phyloP scores from a whole-genome alignment of 2,113 vertebrate species.

The Siphamia tubifer region DNA sequence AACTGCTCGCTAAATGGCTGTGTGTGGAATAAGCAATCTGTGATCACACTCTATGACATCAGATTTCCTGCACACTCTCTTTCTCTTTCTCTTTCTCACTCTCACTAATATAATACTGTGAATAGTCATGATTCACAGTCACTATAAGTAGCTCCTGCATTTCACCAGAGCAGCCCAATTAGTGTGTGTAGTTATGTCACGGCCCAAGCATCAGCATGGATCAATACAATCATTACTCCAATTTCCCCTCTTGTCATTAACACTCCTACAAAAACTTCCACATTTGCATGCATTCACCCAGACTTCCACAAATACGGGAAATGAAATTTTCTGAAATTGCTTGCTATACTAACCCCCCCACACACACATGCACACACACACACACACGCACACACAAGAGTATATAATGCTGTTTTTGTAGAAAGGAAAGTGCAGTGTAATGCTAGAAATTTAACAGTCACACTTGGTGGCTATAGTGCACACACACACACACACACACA shows the following conservation, averaged over 20 bases:
- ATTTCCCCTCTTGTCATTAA: slow-evolving; percentile 58
- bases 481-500: neutral
- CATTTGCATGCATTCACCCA: slow-evolving; percentile 19
- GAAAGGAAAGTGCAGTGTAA: slow-evolving; percentile 20
- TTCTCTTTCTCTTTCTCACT: neutral
- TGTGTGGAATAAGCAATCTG: neutral
- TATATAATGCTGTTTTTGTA: slow-evolving; percentile 17
- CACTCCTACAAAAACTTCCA: slow-evolving; percentile 21
- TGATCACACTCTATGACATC: neutral
- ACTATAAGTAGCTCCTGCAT: slow-evolving; percentile 38
- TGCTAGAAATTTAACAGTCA: slow-evolving; percentile 18
- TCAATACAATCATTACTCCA: slow-evolving; percentile 68
- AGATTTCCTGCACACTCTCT: neutral
- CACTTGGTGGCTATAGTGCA: neutral
- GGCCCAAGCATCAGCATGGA: slow-evolving; percentile 50
- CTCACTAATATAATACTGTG: neutral
- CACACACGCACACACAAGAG: no score
- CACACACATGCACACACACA: no score
- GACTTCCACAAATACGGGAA: neutral
- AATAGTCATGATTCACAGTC: slow-evolving; percentile 42
- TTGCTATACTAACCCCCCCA: neutral
- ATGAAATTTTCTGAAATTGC: slow-evolving; percentile 8
- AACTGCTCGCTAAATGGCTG: neutral
- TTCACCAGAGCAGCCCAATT: slow-evolving; percentile 55
- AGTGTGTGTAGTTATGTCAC: slow-evolving; percentile 59